These are phyloP conservation scores for Lacerta bilineata DNA, from an alignment of 2,797 vertebrate genomes.

Conservation along the genomic window DNA sequence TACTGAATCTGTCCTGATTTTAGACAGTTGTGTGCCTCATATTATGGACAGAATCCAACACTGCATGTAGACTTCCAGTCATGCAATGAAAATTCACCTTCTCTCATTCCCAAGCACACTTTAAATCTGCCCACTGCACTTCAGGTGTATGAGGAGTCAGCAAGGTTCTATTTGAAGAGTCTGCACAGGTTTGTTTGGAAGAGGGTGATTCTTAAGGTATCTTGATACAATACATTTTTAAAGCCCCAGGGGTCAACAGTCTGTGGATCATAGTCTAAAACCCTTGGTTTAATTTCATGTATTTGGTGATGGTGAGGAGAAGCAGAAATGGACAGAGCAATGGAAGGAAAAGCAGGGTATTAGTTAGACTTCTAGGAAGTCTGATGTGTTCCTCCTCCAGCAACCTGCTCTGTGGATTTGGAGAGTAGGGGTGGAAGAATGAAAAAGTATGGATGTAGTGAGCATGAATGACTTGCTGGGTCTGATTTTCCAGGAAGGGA, in stretches of 20 bases:
- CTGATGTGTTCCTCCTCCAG: no score
- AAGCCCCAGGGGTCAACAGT: neutral
- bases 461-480: neutral
- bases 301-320: neutral
- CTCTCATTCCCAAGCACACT: no score
- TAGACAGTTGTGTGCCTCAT: neutral
- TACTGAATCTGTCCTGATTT: constrained; percentile 5
- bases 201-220: neutral
- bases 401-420: no score
- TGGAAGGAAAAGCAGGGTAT: no score
- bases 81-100: no score
- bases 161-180: neutral
- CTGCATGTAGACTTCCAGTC: no score
- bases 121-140: neutral
- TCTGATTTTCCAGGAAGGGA: neutral
- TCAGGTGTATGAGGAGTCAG: neutral
- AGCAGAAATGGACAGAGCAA: neutral
- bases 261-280: neutral
- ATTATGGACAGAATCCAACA: no score
- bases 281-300: no score
- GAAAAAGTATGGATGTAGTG: neutral
- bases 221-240: neutral
- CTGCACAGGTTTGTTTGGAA: neutral
- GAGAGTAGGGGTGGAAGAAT: no score
- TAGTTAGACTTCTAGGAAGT: no score